Base-by-base conservation (phyloP, 2,888 invertebrate species). In the Dyspetes luteomarginatus region DNA sequence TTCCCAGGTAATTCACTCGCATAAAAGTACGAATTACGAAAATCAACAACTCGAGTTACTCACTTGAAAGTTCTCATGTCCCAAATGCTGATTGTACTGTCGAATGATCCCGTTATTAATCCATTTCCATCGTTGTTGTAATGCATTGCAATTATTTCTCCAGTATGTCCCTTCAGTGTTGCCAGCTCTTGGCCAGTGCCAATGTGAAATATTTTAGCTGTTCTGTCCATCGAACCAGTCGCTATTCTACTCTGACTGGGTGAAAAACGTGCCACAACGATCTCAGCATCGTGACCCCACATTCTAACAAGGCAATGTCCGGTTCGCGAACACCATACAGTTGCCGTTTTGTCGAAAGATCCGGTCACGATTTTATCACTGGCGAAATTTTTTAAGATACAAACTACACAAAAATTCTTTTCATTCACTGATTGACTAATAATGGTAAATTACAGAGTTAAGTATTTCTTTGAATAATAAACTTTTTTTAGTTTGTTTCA, bases 71-170 rank as follows among this genome's bases (percentile, higher is more conserved):
- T 93, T 81, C 96, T 93, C 2, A 94, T 94, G 90, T 97, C 97
- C 96, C 96, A 97, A 83, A 97, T 91, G 19, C 94, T 94, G 55
- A 96, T 94, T 5, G 95, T 96, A 79, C 95, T 94, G 88, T 97
- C 97, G 90, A 97, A 97, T 1, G 97, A 97, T 4, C 96, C 97
- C 0, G 96, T 96, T 85, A 97, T 94, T 79, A 97, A 91, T 62
- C 95, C 92, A 85, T 94, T 94, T 0, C 96, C 96, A 83, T 95
- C 94, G 7, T 92, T 94, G 87, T 94, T 95, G 88, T 96, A 97
- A 86, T 95, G 94, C 9, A 96, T 92, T 0, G 95, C 94, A 71
- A 97, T 95, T 64, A 97, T 95, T 92, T 97, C 97, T 0, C 95
- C 96, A 0, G 94, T 94, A 89, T 97, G 97, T 0, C 95, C 95